A percentile compares a stretch with the other conserved stretches of the same genome.
Conservation (phyloP, 1,140 invertebrate genomes). For the Camponotus pennsylvanicus region DNA sequence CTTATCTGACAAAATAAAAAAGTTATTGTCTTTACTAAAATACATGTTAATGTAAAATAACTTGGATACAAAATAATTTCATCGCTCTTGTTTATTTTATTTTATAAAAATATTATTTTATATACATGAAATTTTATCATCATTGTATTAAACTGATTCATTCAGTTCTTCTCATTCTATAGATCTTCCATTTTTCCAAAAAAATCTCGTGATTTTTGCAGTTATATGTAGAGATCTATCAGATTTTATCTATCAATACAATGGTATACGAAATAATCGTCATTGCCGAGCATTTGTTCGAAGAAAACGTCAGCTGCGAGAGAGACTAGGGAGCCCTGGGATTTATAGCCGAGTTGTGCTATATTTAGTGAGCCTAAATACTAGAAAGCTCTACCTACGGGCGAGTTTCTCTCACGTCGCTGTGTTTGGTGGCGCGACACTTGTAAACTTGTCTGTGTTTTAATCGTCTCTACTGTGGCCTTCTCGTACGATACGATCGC, state of each 20-base stretch:
- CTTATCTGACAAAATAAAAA: too few species aligned
- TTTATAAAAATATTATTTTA: too few species aligned
- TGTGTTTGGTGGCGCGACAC: conserved; percentile 42
- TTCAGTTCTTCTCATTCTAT: too few species aligned
- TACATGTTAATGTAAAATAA: too few species aligned
- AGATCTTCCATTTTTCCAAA: not conserved
- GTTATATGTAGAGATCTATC: too few species aligned
- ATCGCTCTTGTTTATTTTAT: too few species aligned
- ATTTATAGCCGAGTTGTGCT: conserved; percentile 74
- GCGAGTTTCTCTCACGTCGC: conserved; percentile 43
- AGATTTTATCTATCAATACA: not conserved
- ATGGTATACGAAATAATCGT: not conserved
- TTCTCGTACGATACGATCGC: conserved; percentile 14
- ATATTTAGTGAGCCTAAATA: conserved; percentile 78
- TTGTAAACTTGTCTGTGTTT: conserved; percentile 46
- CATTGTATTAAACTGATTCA: too few species aligned
- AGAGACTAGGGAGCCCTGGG: conserved; percentile 64
- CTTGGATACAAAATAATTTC: too few species aligned
- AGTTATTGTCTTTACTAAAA: too few species aligned
- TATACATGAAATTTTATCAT: too few species aligned
- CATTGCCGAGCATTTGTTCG: not conserved
- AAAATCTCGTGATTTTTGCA: not conserved
- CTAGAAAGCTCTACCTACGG: conserved; percentile 72
- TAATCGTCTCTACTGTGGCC: not conserved
- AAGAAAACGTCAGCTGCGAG: conserved; percentile 33